Percentiles rank a stretch among this genome's conserved stretches.
phyloP scores from a whole-genome alignment of 2,113 vertebrate species.

The Alectura lathami region DNA sequence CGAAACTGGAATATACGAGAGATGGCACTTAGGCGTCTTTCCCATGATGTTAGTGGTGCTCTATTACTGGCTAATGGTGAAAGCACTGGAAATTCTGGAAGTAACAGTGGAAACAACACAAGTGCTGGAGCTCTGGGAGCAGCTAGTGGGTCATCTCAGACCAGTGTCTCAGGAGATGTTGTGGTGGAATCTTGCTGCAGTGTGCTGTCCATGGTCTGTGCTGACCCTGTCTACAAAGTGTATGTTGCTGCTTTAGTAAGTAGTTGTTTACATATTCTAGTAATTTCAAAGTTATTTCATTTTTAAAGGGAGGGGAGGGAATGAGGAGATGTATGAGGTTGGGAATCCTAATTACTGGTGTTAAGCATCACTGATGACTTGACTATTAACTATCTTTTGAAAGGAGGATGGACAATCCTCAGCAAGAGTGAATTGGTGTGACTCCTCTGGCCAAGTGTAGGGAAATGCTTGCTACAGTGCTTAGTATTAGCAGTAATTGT shows the following conservation, averaged over 20 bases:
- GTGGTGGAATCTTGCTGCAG: constrained; percentile 89
- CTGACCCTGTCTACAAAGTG: constrained; percentile 93
- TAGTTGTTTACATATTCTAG: constrained; percentile 37
- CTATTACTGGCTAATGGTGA: constrained; percentile 88
- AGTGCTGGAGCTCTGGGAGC: constrained; percentile 64
- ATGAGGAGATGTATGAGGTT: background rate
- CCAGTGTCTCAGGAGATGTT: constrained; percentile 82
- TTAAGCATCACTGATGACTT: background rate
- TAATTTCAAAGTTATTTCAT: background rate
- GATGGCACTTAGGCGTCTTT: constrained; percentile 89
- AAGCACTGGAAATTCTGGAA: constrained; percentile 82
- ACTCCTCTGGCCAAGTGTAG: background rate
- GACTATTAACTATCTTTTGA: background rate
- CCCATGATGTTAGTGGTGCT: constrained; percentile 90
- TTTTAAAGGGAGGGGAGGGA: background rate
- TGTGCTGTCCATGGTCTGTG: constrained; percentile 89
- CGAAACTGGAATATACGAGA: constrained; percentile 92
- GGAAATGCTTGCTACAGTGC: background rate
- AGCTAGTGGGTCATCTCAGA: constrained; percentile 75
- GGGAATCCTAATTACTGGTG: background rate
- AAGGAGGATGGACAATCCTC: background rate
- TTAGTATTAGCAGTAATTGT: background rate
- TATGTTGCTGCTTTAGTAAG: constrained; percentile 94
- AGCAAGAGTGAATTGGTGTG: background rate
- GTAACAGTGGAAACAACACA: constrained; percentile 60